phyloP scores from a whole-genome alignment of 2,888 invertebrate genomes.

The Balanococcus diminutus region DNA sequence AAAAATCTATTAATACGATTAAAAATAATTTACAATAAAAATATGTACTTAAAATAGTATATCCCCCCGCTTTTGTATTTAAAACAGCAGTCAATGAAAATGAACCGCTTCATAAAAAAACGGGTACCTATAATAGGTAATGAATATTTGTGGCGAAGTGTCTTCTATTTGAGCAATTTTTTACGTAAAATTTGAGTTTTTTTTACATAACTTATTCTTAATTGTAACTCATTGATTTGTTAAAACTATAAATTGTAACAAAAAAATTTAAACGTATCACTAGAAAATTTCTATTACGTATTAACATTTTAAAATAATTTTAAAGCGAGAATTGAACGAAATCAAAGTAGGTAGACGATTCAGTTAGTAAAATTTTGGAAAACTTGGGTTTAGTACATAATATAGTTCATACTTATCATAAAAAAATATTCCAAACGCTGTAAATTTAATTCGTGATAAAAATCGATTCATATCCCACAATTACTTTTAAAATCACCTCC shows the following conservation, averaged over 20 bases:
- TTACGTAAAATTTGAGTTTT: not conserved
- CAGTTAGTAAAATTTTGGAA: not conserved
- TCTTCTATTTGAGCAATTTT: not conserved
- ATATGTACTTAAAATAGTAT: not conserved
- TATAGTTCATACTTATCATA: too few species aligned
- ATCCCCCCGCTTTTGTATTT: not conserved
- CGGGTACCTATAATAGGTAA: too few species aligned
- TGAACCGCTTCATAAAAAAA: not conserved
- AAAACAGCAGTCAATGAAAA: not conserved
- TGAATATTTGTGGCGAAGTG: not conserved
- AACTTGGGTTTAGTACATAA: not conserved
- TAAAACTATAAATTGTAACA: not conserved
- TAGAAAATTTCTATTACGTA: not conserved
- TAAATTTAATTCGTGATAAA: not conserved
- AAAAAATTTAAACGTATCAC: not conserved
- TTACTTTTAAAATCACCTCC: constrained; percentile 6
- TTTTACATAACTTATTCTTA: not conserved
- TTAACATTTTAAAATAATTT: not conserved
- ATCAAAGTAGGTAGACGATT: not conserved
- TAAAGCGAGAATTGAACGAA: not conserved
- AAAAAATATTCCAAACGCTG: not conserved
- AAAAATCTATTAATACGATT: not conserved
- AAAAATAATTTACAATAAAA: not conserved
- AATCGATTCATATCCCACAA: not conserved
- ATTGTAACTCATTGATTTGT: not conserved